Evolutionary conservation across 2,113 vertebrate genomes (phyloP).

Genomic region (Notothenia coriiceps): DNA sequence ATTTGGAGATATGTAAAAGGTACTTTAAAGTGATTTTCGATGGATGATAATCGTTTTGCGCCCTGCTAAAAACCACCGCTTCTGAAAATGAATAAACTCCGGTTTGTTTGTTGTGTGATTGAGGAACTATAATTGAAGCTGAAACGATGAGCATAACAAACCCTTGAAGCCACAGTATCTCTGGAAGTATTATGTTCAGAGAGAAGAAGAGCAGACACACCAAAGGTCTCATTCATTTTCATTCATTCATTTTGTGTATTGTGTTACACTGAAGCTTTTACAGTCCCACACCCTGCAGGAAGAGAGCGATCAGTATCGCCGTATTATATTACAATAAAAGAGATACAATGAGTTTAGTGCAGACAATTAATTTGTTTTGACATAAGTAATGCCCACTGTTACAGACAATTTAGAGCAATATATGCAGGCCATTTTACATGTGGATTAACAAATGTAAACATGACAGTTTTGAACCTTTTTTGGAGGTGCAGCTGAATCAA

Average conservation of each 20-base stretch:
- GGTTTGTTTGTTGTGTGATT: not conserved
- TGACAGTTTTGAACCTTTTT: not conserved
- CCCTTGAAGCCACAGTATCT: not conserved
- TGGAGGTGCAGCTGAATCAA: not conserved
- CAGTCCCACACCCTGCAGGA: slow-evolving; percentile 30
- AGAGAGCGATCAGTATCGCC: not conserved
- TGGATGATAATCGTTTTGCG: not conserved
- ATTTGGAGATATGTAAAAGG: not conserved
- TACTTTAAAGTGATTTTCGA: slow-evolving; percentile 8
- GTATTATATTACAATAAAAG: slow-evolving; percentile 55
- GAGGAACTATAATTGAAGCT: not conserved
- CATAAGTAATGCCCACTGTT: slow-evolving; percentile 3
- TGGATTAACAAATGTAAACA: not conserved
- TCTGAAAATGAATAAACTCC: slow-evolving; percentile 2
- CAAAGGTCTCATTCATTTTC: slow-evolving; percentile 23
- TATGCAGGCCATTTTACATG: not conserved
- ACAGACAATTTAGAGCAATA: not conserved
- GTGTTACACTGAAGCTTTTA: slow-evolving; percentile 21
- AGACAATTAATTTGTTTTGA: slow-evolving; percentile 22
- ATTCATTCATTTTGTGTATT: slow-evolving; percentile 1
- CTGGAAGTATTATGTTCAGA: not conserved
- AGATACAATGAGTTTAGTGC: slow-evolving; percentile 36
- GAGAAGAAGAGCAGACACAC: slow-evolving; percentile 2
- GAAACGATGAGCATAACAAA: not conserved
- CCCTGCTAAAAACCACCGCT: not conserved